A percentile compares a stretch with the other conserved stretches of the same genome.
Evolutionary conservation across 2,113 vertebrate genomes (phyloP).

Genomic region (Scomber scombrus): DNA sequence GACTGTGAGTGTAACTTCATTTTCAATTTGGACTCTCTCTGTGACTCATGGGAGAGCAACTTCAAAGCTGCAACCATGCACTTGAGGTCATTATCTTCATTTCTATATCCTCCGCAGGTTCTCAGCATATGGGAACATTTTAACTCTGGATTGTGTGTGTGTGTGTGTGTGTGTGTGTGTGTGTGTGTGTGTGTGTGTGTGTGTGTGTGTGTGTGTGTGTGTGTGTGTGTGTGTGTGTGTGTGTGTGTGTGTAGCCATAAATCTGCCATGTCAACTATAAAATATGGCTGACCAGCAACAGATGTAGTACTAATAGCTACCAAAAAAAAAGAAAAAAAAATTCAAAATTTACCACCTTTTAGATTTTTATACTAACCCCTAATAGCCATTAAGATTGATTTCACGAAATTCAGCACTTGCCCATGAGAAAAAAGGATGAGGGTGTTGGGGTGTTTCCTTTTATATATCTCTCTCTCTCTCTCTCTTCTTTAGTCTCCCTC

Average conservation of each 20-base stretch:
- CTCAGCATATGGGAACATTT: constrained; percentile 86
- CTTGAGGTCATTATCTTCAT: constrained; percentile 84
- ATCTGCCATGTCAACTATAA: constrained; percentile 87
- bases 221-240: constrained; percentile 1
- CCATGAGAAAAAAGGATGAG: constrained; percentile 14
- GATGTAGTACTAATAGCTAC: constrained; percentile 79
- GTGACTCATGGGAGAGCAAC: constrained; percentile 71
- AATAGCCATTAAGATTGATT: constrained; percentile 50
- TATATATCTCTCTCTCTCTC: constrained; percentile 53
- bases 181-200: constrained; percentile 40
- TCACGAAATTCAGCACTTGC: constrained; percentile 33
- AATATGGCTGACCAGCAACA: constrained; percentile 84
- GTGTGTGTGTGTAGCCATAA: constrained; percentile 76
- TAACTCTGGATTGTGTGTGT: constrained; percentile 66
- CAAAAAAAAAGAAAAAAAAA: constrained; percentile 66
- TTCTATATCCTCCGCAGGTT: constrained; percentile 81
- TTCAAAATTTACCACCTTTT: constrained; percentile 69
- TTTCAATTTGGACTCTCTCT: constrained; percentile 66
- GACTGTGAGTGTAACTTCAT: constrained; percentile 75
- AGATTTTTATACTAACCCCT: constrained; percentile 64
- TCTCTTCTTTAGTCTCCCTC: constrained; percentile 67
- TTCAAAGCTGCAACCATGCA: constrained; percentile 75
- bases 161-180: constrained; percentile 46
- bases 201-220: constrained; percentile 30
- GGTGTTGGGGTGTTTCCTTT: constrained; percentile 53